Conservation (phyloP, 2,113 vertebrate species). For the Aldabrachelys gigantea region DNA sequence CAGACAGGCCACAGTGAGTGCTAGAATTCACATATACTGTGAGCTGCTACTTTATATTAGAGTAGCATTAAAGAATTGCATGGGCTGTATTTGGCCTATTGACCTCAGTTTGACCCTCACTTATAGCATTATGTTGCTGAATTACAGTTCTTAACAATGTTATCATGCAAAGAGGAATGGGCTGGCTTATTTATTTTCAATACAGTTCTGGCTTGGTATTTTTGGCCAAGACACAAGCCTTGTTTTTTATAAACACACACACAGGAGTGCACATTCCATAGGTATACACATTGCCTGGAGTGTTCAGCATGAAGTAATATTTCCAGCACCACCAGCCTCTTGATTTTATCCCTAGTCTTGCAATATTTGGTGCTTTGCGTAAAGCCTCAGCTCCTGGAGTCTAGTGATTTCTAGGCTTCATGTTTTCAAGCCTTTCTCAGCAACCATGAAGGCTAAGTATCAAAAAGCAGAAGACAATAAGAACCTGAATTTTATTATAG, state of each 20-base stretch:
- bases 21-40: background rate
- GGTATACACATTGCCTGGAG: background rate
- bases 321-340: fast-evolving
- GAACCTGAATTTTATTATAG: background rate
- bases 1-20: background rate
- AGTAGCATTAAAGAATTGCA: background rate
- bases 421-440: background rate
- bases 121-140: background rate
- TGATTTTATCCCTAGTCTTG: fast-evolving
- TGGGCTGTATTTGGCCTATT: background rate
- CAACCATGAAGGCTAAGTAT: background rate
- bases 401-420: background rate
- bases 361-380: fast-evolving
- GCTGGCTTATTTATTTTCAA: background rate
- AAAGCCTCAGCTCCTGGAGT: background rate
- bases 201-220: background rate
- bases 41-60: background rate
- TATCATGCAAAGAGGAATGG: background rate
- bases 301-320: background rate
- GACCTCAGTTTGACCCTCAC: background rate
- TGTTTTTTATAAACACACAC: background rate
- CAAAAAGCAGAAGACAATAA: too few relatives aligned
- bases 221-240: background rate
- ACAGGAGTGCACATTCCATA: too few relatives aligned
- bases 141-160: background rate